Conservation (phyloP, 2,888 invertebrate genomes). For the Drosophila mayaguana region DNA sequence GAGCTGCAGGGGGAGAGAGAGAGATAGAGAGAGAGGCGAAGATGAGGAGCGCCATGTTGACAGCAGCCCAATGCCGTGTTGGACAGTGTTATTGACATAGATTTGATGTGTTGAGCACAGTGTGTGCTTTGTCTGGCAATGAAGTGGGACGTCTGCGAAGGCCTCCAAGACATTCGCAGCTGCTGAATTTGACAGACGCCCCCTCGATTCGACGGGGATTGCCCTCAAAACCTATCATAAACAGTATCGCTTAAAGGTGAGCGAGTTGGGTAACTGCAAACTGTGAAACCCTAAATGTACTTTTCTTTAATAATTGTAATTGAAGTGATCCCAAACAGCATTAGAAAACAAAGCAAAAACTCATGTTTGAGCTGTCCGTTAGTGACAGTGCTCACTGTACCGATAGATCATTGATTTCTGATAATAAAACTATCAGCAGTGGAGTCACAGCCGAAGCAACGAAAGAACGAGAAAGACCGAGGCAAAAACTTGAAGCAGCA, state of each 20-base stretch:
- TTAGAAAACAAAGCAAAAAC: background rate
- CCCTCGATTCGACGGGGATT: conserved; percentile 29
- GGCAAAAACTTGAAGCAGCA: conserved; percentile 5
- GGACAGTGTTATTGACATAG: conserved; percentile 71
- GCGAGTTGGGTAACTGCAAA: background rate
- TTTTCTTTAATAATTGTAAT: too few species aligned
- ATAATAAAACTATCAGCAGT: conserved; percentile 75
- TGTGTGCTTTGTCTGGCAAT: conserved; percentile 49
- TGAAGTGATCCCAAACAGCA: background rate
- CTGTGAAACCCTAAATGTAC: background rate
- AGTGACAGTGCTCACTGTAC: conserved; percentile 46
- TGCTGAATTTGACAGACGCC: conserved; percentile 41
- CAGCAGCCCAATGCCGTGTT: conserved; percentile 53
- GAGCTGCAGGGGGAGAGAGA: background rate
- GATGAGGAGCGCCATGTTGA: conserved; percentile 39
- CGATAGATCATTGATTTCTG: conserved; percentile 75
- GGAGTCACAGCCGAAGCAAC: conserved; percentile 22
- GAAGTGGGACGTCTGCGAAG: conserved; percentile 37
- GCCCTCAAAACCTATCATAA: conserved; percentile 34
- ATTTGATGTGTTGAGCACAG: conserved; percentile 66
- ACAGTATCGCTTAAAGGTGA: conserved; percentile 11
- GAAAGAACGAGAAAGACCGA: conserved; percentile 3
- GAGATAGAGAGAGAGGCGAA: background rate
- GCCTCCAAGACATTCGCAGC: conserved; percentile 20
- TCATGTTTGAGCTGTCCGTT: background rate